These are phyloP conservation scores for Dolichoris vasculosae DNA, from an alignment of 1,140 invertebrate genomes.

Conservation along the genomic window DNA sequence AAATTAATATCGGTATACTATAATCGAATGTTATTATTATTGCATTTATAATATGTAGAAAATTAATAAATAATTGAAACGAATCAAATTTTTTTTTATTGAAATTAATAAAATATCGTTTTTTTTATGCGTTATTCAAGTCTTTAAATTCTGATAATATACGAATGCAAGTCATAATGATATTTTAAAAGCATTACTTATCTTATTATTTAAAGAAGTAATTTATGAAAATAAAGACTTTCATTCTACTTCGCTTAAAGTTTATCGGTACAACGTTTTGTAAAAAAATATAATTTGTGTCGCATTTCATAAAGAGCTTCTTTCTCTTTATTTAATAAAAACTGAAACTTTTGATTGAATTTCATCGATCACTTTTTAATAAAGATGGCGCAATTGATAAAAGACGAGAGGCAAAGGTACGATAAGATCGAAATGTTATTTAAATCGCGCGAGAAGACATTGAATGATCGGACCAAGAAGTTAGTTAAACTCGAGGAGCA, in stretches of 20 bases:
- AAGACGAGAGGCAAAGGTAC: conserved; percentile 71
- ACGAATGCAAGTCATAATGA: background rate
- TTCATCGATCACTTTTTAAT: conserved; percentile 44
- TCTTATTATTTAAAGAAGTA: background rate
- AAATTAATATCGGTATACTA: too few species aligned
- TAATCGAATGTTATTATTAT: too few species aligned
- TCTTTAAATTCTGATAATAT: background rate
- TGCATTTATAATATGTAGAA: background rate
- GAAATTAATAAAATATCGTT: background rate
- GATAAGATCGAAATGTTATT: conserved; percentile 75
- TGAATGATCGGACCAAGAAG: conserved; percentile 77
- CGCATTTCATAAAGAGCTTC: background rate
- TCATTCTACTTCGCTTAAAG: too few species aligned
- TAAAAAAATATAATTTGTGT: background rate
- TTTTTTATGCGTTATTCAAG: background rate
- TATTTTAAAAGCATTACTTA: background rate
- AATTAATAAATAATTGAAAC: conserved; percentile 8
- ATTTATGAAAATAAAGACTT: background rate
- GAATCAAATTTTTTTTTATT: conserved; percentile 39
- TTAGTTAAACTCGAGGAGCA: conserved; percentile 76
- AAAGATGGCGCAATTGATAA: conserved; percentile 72
- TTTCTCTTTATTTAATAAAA: background rate
- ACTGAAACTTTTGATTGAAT: background rate
- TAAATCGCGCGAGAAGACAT: conserved; percentile 75
- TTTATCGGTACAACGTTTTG: background rate